Evolutionary conservation across 1,140 invertebrate species (phyloP), one percentile per base, ranked within the genome.

Genomic region (Catajapyx aquilonaris): DNA sequence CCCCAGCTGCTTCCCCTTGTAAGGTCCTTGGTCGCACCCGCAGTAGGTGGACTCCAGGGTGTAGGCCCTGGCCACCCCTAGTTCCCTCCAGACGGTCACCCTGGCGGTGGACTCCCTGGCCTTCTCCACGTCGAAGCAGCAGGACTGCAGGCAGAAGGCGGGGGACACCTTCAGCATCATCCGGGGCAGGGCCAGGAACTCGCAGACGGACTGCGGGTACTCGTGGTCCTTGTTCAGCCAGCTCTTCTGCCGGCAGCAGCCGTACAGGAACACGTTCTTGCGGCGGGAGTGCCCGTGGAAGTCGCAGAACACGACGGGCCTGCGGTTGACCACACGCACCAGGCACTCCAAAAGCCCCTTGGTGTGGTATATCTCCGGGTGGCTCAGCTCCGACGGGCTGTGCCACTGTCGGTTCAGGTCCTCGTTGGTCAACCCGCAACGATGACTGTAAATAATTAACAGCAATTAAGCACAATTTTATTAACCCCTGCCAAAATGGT

Each of bases 201-300:
- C 62, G 41, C 63, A 54, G 28, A 64, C 63, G 46, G 66, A 57
- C 45, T 71, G 68, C 16, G 53, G 56, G 42, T 60, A 57, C 28
- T 59, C 52, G 34, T 59, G 53, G 50, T 73, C 69, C 37, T 51
- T 59, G 38, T 60, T 57, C 51, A 61, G 65, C 69, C 70, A 74
- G 41, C 68, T 71, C 48, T 68, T 62, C 17, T 63, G 62, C 43
- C 60, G 71, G 44, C 76, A 78, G 55, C 84, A 88, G 20, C 84
- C 84, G 54, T 84, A 87, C 41, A 87, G 62, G 61, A 90, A 90
- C 31, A 84, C 76, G 51, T 88, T 90, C 61, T 85, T 83, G 52
- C 74, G 68, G 22, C 81, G 61, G 16, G 84, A 88, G 55, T 90
- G 85, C 2, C 84, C 85, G 57, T 90, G 85, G 48, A 80, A 80